These are phyloP conservation scores for Phaethon lepturus DNA, from an alignment of 2,113 vertebrate species.

Conservation along the genomic window DNA sequence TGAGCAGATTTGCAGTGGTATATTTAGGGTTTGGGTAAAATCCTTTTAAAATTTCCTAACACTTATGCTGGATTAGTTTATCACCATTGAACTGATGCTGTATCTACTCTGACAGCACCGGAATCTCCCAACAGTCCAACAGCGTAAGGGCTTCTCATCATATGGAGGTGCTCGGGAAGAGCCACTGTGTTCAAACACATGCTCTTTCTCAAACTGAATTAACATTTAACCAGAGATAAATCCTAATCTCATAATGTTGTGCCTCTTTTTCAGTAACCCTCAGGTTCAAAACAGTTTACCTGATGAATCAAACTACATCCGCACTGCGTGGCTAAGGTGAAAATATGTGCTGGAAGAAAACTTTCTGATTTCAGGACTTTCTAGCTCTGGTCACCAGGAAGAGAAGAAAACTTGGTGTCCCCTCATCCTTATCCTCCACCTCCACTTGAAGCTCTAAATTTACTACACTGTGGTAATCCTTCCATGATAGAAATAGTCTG, in stretches of 20 bases:
- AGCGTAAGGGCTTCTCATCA: not conserved
- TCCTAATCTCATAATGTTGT: not conserved
- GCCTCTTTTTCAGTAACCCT: not conserved
- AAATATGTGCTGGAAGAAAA: not conserved
- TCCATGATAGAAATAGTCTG: not conserved
- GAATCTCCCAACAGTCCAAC: not conserved
- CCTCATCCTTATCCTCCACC: not conserved
- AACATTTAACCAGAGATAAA: not conserved
- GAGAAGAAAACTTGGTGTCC: not conserved
- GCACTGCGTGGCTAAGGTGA: not conserved
- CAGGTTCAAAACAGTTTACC: not conserved
- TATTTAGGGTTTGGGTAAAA: not conserved
- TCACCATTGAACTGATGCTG: not conserved
- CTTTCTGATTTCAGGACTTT: not conserved
- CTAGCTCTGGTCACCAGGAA: not conserved
- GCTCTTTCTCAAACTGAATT: not conserved
- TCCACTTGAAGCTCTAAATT: not conserved
- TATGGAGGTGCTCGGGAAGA: not conserved
- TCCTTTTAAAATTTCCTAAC: not conserved
- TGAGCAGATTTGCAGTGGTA: not conserved
- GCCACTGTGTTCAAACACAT: not conserved
- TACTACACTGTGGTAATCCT: not conserved
- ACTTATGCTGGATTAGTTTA: not conserved
- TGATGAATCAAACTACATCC: not conserved
- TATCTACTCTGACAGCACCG: not conserved